Percentiles rank a stretch among this genome's conserved stretches.
Conservation (phyloP, 2,797 vertebrate species). For the Pseudochromis fuscus region DNA sequence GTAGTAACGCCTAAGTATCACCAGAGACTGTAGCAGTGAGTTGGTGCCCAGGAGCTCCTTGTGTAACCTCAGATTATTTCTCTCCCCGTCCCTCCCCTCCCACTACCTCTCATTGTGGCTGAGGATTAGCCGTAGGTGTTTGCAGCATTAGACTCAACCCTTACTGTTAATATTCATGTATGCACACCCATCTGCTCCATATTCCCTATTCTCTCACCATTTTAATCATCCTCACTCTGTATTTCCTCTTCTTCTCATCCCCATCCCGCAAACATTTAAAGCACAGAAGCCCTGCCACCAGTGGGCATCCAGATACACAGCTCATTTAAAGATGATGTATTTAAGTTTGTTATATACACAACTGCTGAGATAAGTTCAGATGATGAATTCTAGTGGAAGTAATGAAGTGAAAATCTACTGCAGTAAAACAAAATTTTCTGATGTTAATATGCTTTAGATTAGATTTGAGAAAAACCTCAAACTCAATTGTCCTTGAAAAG, state of each 20-base stretch:
- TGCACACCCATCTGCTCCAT: slow-evolving; percentile 79
- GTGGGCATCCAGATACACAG: slow-evolving; percentile 12
- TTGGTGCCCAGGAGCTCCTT: slow-evolving; percentile 35
- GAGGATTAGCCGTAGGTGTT: slow-evolving; percentile 84
- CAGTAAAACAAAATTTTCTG: neutral
- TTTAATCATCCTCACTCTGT: slow-evolving; percentile 59
- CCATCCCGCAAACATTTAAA: slow-evolving; percentile 21
- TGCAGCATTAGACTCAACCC: slow-evolving; percentile 76
- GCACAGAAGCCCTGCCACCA: slow-evolving; percentile 1
- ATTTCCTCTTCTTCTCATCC: slow-evolving; percentile 37
- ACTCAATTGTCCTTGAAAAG: slow-evolving; percentile 2
- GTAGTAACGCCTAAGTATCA: slow-evolving; percentile 38
- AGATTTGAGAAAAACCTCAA: neutral
- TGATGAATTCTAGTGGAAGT: neutral
- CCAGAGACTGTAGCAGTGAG: slow-evolving; percentile 23
- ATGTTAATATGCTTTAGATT: neutral
- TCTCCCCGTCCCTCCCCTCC: slow-evolving; percentile 33
- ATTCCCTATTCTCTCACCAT: slow-evolving; percentile 52
- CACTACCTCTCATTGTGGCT: slow-evolving; percentile 65
- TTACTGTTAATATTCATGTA: slow-evolving; percentile 85
- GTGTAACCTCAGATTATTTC: slow-evolving; percentile 54
- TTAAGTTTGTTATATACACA: slow-evolving; percentile 2
- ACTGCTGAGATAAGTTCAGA: slow-evolving; percentile 7
- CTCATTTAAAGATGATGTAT: slow-evolving; percentile 24
- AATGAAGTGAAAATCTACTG: neutral